Evolutionary conservation across 2,888 invertebrate species (phyloP).

Genomic region (Lasioglossum malachurum): DNA sequence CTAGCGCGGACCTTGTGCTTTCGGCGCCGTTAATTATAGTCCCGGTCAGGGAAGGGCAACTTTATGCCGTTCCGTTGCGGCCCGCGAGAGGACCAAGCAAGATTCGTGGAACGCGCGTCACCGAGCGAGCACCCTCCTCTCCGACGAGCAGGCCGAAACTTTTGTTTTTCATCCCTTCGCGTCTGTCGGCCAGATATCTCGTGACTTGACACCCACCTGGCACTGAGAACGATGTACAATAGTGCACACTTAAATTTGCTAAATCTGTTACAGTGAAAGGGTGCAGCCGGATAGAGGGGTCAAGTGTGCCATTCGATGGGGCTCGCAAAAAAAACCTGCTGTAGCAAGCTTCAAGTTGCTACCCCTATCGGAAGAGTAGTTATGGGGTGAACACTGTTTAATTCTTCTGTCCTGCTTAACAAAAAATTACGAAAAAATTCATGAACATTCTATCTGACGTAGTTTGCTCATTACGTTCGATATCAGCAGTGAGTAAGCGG

Average conservation of each 20-base stretch:
- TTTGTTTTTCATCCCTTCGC: neutral
- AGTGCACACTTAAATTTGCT: neutral
- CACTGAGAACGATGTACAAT: neutral
- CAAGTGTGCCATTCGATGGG: too few species aligned
- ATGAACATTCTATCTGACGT: too few species aligned
- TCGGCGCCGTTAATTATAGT: slow-evolving; percentile 46
- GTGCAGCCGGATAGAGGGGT: neutral
- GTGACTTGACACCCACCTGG: neutral
- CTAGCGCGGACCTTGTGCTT: slow-evolving; percentile 20
- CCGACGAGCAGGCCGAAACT: neutral
- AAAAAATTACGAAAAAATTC: too few species aligned
- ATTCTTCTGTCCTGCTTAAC: too few species aligned
- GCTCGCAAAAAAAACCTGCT: too few species aligned
- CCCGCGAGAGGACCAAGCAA: neutral
- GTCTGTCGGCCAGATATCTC: neutral
- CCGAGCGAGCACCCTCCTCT: neutral
- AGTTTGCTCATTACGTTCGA: neutral
- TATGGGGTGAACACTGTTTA: too few species aligned
- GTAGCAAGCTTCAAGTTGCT: too few species aligned
- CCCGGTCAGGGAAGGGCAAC: neutral
- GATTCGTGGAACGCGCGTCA: neutral
- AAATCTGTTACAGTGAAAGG: neutral
- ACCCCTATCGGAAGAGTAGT: too few species aligned
- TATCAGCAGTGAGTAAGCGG: too few species aligned
- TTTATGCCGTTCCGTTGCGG: neutral